Base-by-base conservation (phyloP, 2,888 invertebrate genomes). In the Helleia helle region DNA sequence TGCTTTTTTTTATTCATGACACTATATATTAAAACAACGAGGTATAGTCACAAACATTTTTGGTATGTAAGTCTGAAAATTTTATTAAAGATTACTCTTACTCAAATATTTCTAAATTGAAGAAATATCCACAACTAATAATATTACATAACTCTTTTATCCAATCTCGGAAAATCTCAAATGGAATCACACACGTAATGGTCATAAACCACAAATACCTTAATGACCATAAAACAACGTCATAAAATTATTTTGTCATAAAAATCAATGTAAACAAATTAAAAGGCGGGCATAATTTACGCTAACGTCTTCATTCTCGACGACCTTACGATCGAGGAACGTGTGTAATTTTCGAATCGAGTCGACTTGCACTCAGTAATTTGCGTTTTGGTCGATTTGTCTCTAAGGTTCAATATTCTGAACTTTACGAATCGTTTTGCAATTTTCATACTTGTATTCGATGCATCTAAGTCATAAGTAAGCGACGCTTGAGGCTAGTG, bases 261-360 rank as follows among this genome's bases (percentile, higher is more conserved):
- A 84, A 74, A 79, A 76, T 80, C 77, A 79, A 80, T 79, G 71
- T 71, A 69, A 69, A 66, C 62, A 69, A 71, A 73, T 66, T 65
- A 67, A 69, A 71, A 60, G 50, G 58, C 59, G 52, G 62, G 63
- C 66, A 68, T 71, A 72, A 68, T 69, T 76, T 70, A 65, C 60
- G 63, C 73, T 74, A 77, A 83, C 73, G 73, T 80, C 81, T 83
- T 81, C 75, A 83, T 83, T 79, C 79, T 65, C 67, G 79, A 77
- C 74, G 80, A 79, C 71, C 72, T 69, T 63, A 62, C 65, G 67
- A 69, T 72, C 62, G 68, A 65, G 58, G 63, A 50, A 61, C 60
- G 64, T 61, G 57, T 64, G 72, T 71, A 79, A 81, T 80, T 81
- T 76, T 71, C 68, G 55, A 65, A 56, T 69, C 65, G 58, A 56